Evolutionary conservation across 2,113 vertebrate genomes (phyloP).

Genomic region (Pantherophis guttatus): DNA sequence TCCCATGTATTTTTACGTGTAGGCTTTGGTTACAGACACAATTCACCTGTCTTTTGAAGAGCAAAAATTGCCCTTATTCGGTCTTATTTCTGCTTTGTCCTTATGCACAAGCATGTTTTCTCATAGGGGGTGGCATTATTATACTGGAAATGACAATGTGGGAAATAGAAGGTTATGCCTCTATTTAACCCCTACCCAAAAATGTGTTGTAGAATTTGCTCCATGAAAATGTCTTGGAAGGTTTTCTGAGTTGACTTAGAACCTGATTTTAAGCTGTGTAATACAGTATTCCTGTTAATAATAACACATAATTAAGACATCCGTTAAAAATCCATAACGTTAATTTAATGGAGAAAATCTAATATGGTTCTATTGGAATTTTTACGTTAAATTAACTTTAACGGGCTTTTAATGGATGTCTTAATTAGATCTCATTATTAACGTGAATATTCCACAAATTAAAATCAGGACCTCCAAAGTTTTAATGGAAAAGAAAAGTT

Average conservation of each 20-base stretch:
- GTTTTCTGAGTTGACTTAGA: slow-evolving; percentile 69
- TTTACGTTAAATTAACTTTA: slow-evolving; percentile 89
- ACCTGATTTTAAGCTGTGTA: slow-evolving; percentile 76
- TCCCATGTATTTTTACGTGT: slow-evolving; percentile 35
- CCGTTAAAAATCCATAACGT: slow-evolving; percentile 87
- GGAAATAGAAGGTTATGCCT: slow-evolving; percentile 41
- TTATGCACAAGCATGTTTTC: slow-evolving; percentile 60
- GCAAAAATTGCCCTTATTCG: slow-evolving; percentile 58
- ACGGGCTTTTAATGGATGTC: slow-evolving; percentile 86
- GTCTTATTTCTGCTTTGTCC: slow-evolving; percentile 61
- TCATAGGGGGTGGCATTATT: slow-evolving; percentile 50
- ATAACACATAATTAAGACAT: slow-evolving; percentile 85
- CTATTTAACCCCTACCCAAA: slow-evolving; percentile 46
- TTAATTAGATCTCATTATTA: slow-evolving; percentile 89
- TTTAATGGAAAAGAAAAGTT: slow-evolving; percentile 77
- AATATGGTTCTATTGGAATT: slow-evolving; percentile 86
- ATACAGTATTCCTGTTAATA: slow-evolving; percentile 83
- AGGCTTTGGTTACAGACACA: slow-evolving; percentile 49
- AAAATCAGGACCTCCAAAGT: slow-evolving; percentile 74
- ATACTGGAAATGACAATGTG: slow-evolving; percentile 36
- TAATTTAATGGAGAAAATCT: slow-evolving; percentile 88
- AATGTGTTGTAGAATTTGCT: slow-evolving; percentile 40
- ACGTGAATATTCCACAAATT: slow-evolving; percentile 83
- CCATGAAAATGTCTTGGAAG: slow-evolving; percentile 63
- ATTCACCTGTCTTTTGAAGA: slow-evolving; percentile 53